Evolutionary conservation across 2,797 vertebrate genomes (phyloP).

Genomic region (Threskiornis aethiopicus): DNA sequence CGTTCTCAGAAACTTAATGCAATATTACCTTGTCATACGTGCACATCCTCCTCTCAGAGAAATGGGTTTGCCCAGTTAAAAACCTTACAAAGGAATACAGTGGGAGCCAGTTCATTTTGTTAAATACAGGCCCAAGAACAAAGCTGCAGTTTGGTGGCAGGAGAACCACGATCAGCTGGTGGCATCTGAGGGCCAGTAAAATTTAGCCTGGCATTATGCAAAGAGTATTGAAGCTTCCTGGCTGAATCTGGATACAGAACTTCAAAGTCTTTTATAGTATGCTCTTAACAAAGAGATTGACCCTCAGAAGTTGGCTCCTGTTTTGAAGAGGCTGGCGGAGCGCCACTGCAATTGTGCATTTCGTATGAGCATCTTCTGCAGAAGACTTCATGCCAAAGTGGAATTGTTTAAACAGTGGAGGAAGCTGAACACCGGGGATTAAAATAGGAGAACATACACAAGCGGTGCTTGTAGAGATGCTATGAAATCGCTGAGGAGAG

Average conservation of each 20-base stretch:
- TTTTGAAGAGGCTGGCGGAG: not conserved
- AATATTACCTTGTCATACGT: not conserved
- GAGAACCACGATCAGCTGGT: not conserved
- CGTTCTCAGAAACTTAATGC: not conserved
- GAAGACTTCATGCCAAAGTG: not conserved
- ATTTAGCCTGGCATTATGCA: not conserved
- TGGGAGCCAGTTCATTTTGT: not conserved
- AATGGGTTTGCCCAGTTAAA: not conserved
- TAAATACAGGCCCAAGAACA: not conserved
- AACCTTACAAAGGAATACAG: not conserved
- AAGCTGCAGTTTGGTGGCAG: not conserved
- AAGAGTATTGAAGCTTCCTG: not conserved
- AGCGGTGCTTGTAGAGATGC: not conserved
- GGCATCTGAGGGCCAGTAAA: not conserved
- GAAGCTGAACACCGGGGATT: fast-evolving
- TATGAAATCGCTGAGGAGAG: not conserved
- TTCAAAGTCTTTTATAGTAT: not conserved
- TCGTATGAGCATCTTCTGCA: not conserved
- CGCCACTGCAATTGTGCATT: not conserved
- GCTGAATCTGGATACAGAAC: not conserved
- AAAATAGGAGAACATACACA: not conserved
- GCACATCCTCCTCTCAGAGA: not conserved
- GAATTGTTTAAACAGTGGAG: not conserved
- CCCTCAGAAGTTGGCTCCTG: not conserved
- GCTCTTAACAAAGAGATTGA: not conserved